These are phyloP conservation scores for Ommatoiulus sabulosus DNA, from an alignment of 2,888 invertebrate genomes.

Conservation along the genomic window DNA sequence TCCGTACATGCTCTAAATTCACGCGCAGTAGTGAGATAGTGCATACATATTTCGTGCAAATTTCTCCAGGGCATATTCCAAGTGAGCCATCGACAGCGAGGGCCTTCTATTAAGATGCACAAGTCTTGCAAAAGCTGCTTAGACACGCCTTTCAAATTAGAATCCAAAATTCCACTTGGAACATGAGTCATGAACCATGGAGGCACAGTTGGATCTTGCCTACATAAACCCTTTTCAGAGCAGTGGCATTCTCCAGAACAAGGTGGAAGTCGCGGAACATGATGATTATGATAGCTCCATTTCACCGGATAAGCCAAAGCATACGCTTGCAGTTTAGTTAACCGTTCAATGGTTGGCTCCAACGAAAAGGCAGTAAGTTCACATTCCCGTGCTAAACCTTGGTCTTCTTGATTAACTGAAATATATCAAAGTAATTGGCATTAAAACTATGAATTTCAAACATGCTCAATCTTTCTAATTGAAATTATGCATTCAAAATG, in stretches of 20 bases:
- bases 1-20: constrained; percentile 20
- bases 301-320: neutral
- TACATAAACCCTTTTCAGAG: constrained; percentile 54
- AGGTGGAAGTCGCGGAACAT: constrained; percentile 31
- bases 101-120: constrained; percentile 52
- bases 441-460: too few species aligned
- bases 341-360: constrained; percentile 65
- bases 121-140: constrained; percentile 50
- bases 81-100: constrained; percentile 52
- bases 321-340: constrained; percentile 24
- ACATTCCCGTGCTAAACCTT: constrained; percentile 77
- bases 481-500: too few species aligned
- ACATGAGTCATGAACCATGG: constrained; percentile 54
- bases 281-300: constrained; percentile 40
- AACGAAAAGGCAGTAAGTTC: constrained; percentile 81
- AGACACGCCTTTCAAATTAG: constrained; percentile 52
- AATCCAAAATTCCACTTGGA: constrained; percentile 54
- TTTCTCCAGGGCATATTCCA: constrained; percentile 55
- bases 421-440: neutral
- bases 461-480: too few species aligned
- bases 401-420: constrained; percentile 72
- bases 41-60: constrained; percentile 34
- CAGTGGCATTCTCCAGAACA: constrained; percentile 56
- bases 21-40: constrained; percentile 18
- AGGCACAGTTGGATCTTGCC: constrained; percentile 50